Evolutionary conservation across 2,113 vertebrate genomes (phyloP), one percentile per base, ranked within the genome.

Genomic region (Leptobrachium ailaonicum): DNA sequence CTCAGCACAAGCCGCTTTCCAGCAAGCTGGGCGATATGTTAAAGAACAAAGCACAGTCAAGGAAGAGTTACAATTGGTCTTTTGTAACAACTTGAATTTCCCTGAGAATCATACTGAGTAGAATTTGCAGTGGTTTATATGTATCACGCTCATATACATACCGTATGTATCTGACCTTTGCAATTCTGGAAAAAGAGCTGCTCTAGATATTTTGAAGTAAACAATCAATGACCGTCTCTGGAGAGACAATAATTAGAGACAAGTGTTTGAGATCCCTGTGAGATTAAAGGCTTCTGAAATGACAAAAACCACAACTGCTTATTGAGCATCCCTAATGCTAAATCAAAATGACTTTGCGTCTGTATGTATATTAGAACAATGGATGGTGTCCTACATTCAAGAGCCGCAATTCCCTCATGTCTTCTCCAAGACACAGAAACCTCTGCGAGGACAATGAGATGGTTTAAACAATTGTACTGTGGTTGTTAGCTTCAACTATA

Each of bases 21-120:
- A 68, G 53, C 44, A 41, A 9, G 58, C 71, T 80, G 64, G 42
- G 70, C 62, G 73, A 67, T 73, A 58, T 67, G 47, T 50, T 50
- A 50, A 50, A 50, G 8, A 50, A 50, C 0, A 50, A 50, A 50
- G 20, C 20, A 32, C 20, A 32, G 41, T 60, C 47, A 60, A 2
- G 10, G 50, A 60, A 60, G 56, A 3, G 56, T 60, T 60, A 60
- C 9, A 60, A 11, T 14, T 60, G 56, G 6, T 14, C 56, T 60
- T 60, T 60, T 60, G 56, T 13, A 60, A 60, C 13, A 11, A 13
- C 9, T 14, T 60, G 3, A 1, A 14, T 60, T 60, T 60, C 56
- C 11, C 13, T 32, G 11, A 60, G 56, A 60, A 60, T 60, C 10
- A 60, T 50, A 50, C 47, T 50, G 47, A 60, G 11, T 12, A 60